These are phyloP conservation scores for Rhinichthys osculus DNA, from an alignment of 2,797 vertebrate species.

Conservation along the genomic window DNA sequence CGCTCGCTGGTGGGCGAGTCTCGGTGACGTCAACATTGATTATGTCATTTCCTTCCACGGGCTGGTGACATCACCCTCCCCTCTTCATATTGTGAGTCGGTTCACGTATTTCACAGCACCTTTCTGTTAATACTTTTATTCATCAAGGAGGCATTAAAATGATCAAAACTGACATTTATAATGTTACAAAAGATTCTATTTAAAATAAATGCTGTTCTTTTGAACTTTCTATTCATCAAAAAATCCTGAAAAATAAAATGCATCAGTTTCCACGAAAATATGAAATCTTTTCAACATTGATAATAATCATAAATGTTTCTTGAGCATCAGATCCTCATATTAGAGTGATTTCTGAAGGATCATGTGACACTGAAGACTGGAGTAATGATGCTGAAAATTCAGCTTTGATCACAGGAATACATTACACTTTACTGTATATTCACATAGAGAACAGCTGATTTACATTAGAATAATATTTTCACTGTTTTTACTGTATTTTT, in stretches of 20 bases:
- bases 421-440: not conserved
- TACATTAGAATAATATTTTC: not conserved
- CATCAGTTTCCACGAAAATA: not conserved
- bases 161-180: not conserved
- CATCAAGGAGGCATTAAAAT: too few relatives aligned
- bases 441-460: not conserved
- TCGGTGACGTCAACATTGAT: constrained; percentile 93
- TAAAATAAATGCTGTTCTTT: too few relatives aligned
- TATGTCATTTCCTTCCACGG: constrained; percentile 95
- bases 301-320: too few relatives aligned
- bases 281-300: too few relatives aligned
- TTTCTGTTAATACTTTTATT: not conserved
- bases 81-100: constrained; percentile 91
- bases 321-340: too few relatives aligned
- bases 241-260: too few relatives aligned
- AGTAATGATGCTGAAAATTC: not conserved
- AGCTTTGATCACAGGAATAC: not conserved
- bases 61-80: constrained; percentile 84
- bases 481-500: not conserved
- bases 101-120: not conserved
- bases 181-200: not conserved
- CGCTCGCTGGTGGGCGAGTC: constrained; percentile 98
- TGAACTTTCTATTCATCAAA: not conserved
- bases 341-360: not conserved
- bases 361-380: not conserved